Base-by-base conservation (phyloP, 2,797 vertebrate genomes). In the Borostomias antarcticus region DNA sequence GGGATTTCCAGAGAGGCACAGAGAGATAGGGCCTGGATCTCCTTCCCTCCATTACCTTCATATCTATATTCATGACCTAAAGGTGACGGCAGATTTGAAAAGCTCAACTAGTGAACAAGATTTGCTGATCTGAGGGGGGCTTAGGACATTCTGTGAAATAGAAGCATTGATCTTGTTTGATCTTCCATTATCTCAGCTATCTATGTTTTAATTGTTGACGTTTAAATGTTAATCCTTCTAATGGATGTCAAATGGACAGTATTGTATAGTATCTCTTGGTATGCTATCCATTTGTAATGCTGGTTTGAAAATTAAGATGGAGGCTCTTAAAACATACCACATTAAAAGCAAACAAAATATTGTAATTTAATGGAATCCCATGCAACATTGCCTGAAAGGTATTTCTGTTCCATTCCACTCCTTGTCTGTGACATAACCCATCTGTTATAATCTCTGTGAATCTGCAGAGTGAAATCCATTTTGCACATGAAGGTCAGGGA, bases 71-170 rank as follows among this genome's bases (percentile, higher is more conserved):
- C 40, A 61, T 61, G 25, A 60, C 33, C 33, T 2, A 43, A 4
- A 30, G 23, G 6, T 67, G 29, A 51, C n/a, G 29, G 29, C 28
- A 43, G 25, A 43, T 71, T 26, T 52, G 57, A 67, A 75, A 47
- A 19, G 26, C 21, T n/a, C 21, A 48, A 30, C 17, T 11, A 33
- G 53, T 30, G 48, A 33, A 6, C n/a, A 26, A 26, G 37, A 61
- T 11, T 11, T 11, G 13, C 7, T 28, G 15, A 45, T 47, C 9
- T 47, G 40, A 50, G 40, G 28, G 19, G n/a, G 40, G 15, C 6
- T 43, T 45, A 8, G 28, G 23, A 35, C 13, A 35, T 25, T 23
- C n/a, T n/a, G 3, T 30, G 15, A 56, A 56, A 56, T 56, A 17
- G 52, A 54, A 30, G 53, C 33, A 35, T 58, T 13, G 37, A n/a